phyloP scores from a whole-genome alignment of 2,113 vertebrate genomes.

The Harpagus bidentatus region DNA sequence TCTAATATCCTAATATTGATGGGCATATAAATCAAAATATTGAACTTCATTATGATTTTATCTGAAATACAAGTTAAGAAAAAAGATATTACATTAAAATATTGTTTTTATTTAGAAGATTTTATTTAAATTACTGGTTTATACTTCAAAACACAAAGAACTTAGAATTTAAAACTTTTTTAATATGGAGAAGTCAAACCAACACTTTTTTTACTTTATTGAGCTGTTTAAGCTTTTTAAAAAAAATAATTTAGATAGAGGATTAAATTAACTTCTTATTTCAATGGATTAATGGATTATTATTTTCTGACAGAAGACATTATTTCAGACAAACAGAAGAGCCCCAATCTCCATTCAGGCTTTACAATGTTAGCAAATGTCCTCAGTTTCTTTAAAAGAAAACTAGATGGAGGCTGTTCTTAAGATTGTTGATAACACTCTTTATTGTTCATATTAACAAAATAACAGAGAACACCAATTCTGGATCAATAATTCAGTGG shows the following conservation, averaged over 20 bases:
- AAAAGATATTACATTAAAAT: background rate
- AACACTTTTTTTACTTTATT: background rate
- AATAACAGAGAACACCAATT: background rate
- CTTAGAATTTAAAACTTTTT: background rate
- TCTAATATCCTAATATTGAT: background rate
- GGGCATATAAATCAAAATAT: background rate
- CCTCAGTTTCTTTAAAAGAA: background rate
- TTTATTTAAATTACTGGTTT: background rate
- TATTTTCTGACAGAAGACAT: background rate
- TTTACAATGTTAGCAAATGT: background rate
- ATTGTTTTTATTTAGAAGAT: background rate
- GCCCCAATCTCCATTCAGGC: background rate
- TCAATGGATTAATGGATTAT: background rate
- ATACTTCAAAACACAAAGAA: background rate
- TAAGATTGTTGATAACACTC: background rate
- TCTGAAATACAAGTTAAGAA: background rate
- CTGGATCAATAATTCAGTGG: background rate
- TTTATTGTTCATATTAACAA: background rate
- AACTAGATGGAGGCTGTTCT: background rate
- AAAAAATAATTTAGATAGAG: background rate
- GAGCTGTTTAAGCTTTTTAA: background rate
- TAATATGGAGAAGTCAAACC: background rate
- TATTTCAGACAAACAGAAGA: background rate
- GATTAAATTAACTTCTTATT: background rate
- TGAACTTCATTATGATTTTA: background rate